Conservation (phyloP, 2,113 vertebrate species). For the Syngnathoides biaculeatus region DNA sequence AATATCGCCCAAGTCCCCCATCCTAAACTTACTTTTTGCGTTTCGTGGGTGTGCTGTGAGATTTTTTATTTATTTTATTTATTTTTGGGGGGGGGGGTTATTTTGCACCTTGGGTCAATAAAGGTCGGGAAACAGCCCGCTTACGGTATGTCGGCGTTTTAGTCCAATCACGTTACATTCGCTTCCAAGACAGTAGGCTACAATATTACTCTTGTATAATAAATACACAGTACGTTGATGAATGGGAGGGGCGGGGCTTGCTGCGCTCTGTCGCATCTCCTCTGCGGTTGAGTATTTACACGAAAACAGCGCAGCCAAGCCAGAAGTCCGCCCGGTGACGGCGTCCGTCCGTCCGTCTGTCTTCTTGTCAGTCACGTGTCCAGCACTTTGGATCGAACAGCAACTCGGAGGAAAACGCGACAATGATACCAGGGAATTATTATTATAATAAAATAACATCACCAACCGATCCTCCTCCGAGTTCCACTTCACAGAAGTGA, state of each 20-base stretch:
- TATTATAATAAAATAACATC: constrained; percentile 79
- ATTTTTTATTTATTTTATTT: too few species aligned
- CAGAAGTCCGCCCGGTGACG: constrained; percentile 46
- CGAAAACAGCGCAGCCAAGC: constrained; percentile 58
- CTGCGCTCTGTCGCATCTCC: constrained; percentile 32
- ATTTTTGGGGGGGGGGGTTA: too few species aligned
- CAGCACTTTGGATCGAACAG: constrained; percentile 87
- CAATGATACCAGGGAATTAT: constrained; percentile 67
- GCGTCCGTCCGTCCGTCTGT: constrained; percentile 40
- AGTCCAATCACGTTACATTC: constrained; percentile 50
- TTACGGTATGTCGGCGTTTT: constrained; percentile 41
- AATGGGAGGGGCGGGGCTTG: constrained; percentile 6
- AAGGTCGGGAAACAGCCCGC: constrained; percentile 3
- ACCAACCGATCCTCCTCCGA: constrained; percentile 71
- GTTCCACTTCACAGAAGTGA: constrained; percentile 99
- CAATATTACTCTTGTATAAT: constrained; percentile 58
- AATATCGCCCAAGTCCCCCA: too few species aligned
- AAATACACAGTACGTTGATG: constrained; percentile 70
- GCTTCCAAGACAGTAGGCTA: constrained; percentile 46
- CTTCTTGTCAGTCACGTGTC: constrained; percentile 83
- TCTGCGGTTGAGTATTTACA: constrained; percentile 56
- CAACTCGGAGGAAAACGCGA: constrained; percentile 57
- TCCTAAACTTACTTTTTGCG: too few species aligned
- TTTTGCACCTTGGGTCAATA: neutral
- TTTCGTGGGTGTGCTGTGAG: neutral